Evolutionary conservation across 1,140 invertebrate genomes (phyloP).

Genomic region (Hyphantria cunea): DNA sequence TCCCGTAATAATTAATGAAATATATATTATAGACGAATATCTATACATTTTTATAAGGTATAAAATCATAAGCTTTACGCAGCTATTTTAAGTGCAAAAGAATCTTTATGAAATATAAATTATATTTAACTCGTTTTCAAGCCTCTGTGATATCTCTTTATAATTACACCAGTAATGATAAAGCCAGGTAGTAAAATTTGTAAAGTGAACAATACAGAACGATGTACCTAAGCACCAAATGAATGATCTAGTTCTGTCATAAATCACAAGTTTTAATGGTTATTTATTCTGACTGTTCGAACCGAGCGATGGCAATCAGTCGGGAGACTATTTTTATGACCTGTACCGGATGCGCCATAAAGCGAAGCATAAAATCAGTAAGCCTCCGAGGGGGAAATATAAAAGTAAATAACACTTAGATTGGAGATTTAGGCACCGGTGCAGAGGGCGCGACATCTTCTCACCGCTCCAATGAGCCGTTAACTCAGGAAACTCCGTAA

Average conservation of each 20-base stretch:
- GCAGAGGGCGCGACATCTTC: conserved; percentile 34
- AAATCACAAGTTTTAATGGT: conserved; percentile 62
- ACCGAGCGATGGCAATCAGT: conserved; percentile 68
- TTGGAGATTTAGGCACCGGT: conserved; percentile 54
- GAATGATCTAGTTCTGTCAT: conserved; percentile 38
- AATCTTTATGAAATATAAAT: background rate
- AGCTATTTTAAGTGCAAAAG: background rate
- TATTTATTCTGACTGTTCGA: conserved; percentile 58
- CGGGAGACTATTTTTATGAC: conserved; percentile 70
- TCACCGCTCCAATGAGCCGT: conserved; percentile 38
- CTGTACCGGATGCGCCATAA: conserved; percentile 72
- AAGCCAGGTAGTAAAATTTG: conserved; percentile 24
- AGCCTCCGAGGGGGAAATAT: conserved; percentile 64
- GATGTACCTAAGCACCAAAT: conserved; percentile 18
- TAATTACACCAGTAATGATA: conserved; percentile 4
- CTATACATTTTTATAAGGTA: no score
- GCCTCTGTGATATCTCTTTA: conserved; percentile 12
- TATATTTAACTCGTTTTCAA: conserved; percentile 4
- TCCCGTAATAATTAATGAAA: no score
- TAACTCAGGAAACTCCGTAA: conserved; percentile 32
- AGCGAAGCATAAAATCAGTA: conserved; percentile 70
- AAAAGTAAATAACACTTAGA: conserved; percentile 73
- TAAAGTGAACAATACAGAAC: conserved; percentile 17
- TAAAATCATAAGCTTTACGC: no score
- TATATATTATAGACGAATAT: no score